Evolutionary conservation across 2,888 invertebrate species (phyloP).

Genomic region (Drosophila limbata): DNA sequence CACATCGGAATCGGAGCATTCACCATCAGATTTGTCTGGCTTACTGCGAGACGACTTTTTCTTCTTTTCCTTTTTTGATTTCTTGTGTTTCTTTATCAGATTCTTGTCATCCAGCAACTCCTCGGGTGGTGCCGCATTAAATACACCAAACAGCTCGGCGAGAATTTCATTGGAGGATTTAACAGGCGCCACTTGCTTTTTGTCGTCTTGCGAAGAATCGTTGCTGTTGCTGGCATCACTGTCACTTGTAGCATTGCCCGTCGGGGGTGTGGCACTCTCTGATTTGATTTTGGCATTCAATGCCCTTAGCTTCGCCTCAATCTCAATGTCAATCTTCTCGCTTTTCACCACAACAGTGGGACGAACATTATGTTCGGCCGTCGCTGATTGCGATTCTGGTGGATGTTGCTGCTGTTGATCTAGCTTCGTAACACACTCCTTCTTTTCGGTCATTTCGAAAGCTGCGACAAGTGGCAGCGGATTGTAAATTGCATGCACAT

Average conservation of each 20-base stretch:
- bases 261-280: constrained; percentile 37
- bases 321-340: constrained; percentile 82
- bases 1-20: constrained; percentile 62
- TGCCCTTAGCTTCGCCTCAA: constrained; percentile 79
- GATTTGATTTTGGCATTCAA: constrained; percentile 53
- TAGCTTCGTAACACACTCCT: constrained; percentile 33
- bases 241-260: constrained; percentile 29
- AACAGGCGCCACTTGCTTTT: constrained; percentile 82
- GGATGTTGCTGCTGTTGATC: constrained; percentile 36
- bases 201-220: constrained; percentile 68
- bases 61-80: constrained; percentile 84
- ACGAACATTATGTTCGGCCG: constrained; percentile 1
- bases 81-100: constrained; percentile 82
- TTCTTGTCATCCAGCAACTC: constrained; percentile 86
- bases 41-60: constrained; percentile 63
- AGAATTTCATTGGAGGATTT: constrained; percentile 89
- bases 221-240: constrained; percentile 44
- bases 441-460: constrained; percentile 60
- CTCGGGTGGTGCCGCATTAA: constrained; percentile 89
- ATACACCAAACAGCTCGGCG: constrained; percentile 90
- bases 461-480: constrained; percentile 15
- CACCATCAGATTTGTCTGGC: constrained; percentile 52
- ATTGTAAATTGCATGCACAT: constrained; percentile 10
- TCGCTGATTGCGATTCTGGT: constrained; percentile 9
- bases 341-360: constrained; percentile 67